These are phyloP conservation scores for Esox masquinongy DNA, from an alignment of 2,797 vertebrate species.

Conservation along the genomic window DNA sequence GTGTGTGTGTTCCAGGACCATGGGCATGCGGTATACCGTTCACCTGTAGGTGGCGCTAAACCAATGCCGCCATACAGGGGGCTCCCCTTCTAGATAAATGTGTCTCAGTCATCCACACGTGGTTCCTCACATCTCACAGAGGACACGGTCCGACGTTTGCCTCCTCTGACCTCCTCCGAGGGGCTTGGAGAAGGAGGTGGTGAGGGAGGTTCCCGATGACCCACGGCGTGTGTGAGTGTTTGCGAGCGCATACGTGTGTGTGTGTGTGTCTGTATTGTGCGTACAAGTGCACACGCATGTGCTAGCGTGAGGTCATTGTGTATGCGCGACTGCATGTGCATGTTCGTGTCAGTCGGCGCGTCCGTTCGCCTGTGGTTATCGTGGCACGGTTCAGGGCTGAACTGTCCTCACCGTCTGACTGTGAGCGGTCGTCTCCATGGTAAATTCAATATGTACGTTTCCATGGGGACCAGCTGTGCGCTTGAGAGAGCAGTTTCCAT, in stretches of 20 bases:
- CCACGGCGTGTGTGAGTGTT: background rate
- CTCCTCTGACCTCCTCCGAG: background rate
- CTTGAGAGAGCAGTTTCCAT: constrained; percentile 75
- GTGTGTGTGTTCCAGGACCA: background rate
- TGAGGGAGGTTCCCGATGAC: background rate
- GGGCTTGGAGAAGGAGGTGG: background rate
- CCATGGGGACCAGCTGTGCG: constrained; percentile 70
- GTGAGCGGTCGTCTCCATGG: constrained; percentile 51
- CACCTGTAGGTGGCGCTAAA: constrained; percentile 17
- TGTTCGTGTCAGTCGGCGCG: background rate
- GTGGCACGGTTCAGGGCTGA: constrained; percentile 3
- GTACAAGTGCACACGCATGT: background rate
- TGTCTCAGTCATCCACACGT: background rate
- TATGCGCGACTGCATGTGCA: background rate
- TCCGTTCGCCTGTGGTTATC: constrained; percentile 12
- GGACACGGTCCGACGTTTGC: background rate
- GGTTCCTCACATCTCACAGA: background rate
- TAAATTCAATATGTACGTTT: constrained; percentile 69
- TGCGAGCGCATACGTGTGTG: constrained; percentile 30
- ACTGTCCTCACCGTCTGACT: constrained; percentile 5
- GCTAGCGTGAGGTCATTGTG: background rate
- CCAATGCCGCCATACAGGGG: background rate
- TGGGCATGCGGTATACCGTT: background rate
- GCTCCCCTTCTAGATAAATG: background rate
- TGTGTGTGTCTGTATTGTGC: background rate